phyloP scores from a whole-genome alignment of 1,140 invertebrate genomes.

The Glomeris maerens region DNA sequence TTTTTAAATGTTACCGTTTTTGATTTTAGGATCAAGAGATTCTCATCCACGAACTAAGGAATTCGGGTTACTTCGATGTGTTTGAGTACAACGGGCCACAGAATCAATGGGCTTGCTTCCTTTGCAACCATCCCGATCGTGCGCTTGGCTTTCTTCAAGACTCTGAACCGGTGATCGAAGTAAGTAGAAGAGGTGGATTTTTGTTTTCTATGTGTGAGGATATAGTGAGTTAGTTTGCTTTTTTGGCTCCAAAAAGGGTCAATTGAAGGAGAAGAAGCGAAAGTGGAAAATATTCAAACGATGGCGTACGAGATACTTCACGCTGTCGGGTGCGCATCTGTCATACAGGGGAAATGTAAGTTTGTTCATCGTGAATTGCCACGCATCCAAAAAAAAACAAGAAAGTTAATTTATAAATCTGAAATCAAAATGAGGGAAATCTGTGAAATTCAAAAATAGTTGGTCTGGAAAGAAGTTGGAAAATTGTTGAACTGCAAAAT shows the following conservation, averaged over 20 bases:
- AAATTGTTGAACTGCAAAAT: no score
- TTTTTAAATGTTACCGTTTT: background rate
- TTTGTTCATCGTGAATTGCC: constrained; percentile 9
- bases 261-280: constrained; percentile 88
- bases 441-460: no score
- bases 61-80: constrained; percentile 77
- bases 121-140: constrained; percentile 80
- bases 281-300: constrained; percentile 76
- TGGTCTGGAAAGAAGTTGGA: no score
- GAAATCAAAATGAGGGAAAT: no score
- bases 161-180: constrained; percentile 32
- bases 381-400: background rate
- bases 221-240: no score
- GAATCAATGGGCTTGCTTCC: constrained; percentile 66
- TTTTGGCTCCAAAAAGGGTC: no score
- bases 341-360: constrained; percentile 70
- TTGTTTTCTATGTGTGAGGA: background rate
- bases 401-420: no score
- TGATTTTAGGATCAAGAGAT: constrained; percentile 59
- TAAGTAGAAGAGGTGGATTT: constrained; percentile 20
- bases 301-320: constrained; percentile 87
- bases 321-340: constrained; percentile 74
- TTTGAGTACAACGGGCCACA: constrained; percentile 57
- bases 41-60: constrained; percentile 67
- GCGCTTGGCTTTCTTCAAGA: constrained; percentile 61